These are phyloP conservation scores for Deilephila porcellus DNA, from an alignment of 2,888 invertebrate species.

Conservation along the genomic window DNA sequence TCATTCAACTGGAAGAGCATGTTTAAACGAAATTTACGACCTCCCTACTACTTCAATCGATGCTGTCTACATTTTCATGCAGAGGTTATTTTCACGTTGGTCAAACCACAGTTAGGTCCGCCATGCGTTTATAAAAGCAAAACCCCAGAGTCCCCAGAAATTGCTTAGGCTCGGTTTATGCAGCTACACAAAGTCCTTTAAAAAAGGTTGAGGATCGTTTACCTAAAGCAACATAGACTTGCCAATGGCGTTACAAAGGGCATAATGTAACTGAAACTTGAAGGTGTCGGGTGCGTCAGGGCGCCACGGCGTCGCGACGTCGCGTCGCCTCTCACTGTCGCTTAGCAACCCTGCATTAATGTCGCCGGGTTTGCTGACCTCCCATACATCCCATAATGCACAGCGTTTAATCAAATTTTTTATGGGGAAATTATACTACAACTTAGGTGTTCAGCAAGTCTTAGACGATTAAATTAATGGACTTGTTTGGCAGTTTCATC, in stretches of 20 bases:
- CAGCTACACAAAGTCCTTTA: neutral
- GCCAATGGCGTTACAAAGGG: constrained; percentile 25
- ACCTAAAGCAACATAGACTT: constrained; percentile 4
- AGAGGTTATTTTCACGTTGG: too few relatives aligned
- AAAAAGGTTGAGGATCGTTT: constrained; percentile 16
- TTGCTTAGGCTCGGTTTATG: neutral
- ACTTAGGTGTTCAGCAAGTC: neutral
- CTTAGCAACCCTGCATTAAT: constrained; percentile 59
- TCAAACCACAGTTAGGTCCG: too few relatives aligned
- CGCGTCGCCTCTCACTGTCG: constrained; percentile 58
- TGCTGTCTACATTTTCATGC: too few relatives aligned
- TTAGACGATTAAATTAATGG: neutral
- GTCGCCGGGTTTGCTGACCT: constrained; percentile 62
- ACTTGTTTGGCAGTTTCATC: constrained; percentile 4
- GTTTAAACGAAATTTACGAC: too few relatives aligned
- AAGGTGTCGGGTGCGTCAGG: constrained; percentile 59
- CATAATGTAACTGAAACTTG: constrained; percentile 27
- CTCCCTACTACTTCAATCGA: too few relatives aligned
- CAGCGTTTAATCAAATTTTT: constrained; percentile 22
- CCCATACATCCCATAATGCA: constrained; percentile 47
- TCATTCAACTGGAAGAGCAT: too few relatives aligned
- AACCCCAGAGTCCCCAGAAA: neutral
- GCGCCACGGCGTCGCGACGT: constrained; percentile 65
- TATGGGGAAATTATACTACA: constrained; percentile 22
- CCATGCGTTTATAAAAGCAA: neutral